A percentile compares a stretch with the other conserved stretches of the same genome.
Evolutionary conservation across 2,797 vertebrate genomes (phyloP).

Genomic region (Squalus acanthias): DNA sequence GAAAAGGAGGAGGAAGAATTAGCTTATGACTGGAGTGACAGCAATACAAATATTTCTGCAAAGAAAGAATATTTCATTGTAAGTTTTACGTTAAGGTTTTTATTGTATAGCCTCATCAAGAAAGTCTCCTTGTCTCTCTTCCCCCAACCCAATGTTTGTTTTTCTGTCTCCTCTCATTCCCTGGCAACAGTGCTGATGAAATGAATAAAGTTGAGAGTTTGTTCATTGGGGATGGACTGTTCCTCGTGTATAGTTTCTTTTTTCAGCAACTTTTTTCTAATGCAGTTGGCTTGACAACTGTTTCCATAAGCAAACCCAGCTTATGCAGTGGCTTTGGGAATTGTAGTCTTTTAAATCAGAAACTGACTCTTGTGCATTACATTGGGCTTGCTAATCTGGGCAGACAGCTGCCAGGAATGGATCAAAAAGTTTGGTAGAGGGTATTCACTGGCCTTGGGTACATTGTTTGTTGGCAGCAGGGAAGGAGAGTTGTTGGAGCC

Average conservation of each 20-base stretch:
- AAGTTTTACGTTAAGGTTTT: constrained; percentile 51
- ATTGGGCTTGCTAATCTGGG: neutral
- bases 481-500: neutral
- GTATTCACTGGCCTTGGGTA: neutral
- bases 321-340: neutral
- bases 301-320: neutral
- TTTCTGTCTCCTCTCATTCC: neutral
- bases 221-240: neutral
- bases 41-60: constrained; percentile 73
- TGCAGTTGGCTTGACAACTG: neutral
- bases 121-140: neutral
- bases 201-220: neutral
- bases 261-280: neutral
- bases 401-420: neutral
- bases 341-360: neutral
- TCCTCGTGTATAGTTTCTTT: neutral
- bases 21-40: constrained; percentile 91
- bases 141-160: neutral
- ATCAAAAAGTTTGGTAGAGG: too few relatives aligned
- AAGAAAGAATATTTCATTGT: constrained; percentile 83
- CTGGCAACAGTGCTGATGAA: neutral
- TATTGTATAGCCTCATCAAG: neutral
- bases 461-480: neutral
- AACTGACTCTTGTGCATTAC: neutral
- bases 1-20: constrained; percentile 96